phyloP scores from a whole-genome alignment of 2,797 vertebrate genomes.

The Bryconaethiops microstoma region DNA sequence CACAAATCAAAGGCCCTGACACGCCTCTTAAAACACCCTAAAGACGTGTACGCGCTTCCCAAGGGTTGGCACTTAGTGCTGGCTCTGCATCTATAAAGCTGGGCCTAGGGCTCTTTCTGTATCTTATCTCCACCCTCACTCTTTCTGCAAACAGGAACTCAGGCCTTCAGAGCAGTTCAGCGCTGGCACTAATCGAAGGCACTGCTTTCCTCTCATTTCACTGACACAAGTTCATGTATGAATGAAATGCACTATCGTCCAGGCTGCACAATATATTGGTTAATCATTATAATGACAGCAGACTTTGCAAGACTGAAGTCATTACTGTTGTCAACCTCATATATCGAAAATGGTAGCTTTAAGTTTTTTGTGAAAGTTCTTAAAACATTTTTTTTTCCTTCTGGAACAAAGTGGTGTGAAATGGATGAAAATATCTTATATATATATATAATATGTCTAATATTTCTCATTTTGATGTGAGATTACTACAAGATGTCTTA shows the following conservation, averaged over 20 bases:
- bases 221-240: not conserved
- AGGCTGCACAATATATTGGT: too few relatives aligned
- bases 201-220: not conserved
- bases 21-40: constrained; percentile 37
- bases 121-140: not conserved
- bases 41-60: constrained; percentile 12
- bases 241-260: too few relatives aligned
- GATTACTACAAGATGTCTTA: too few relatives aligned
- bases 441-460: too few relatives aligned
- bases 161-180: not conserved
- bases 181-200: not conserved
- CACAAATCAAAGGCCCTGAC: constrained; percentile 77
- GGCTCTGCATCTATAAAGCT: not conserved
- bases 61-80: constrained; percentile 34
- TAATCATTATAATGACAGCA: not conserved
- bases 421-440: too few relatives aligned
- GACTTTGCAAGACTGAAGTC: not conserved
- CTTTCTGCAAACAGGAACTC: not conserved
- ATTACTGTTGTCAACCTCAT: too few relatives aligned
- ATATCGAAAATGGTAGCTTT: too few relatives aligned
- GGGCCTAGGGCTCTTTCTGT: constrained; percentile 1
- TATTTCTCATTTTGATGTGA: too few relatives aligned
- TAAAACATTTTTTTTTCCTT: too few relatives aligned
- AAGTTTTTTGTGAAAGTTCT: too few relatives aligned
- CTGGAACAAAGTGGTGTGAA: too few relatives aligned